These are phyloP conservation scores for Lytechinus variegatus DNA, from an alignment of 35 echinoderm and acorn worm genomes.

Conservation along the genomic window DNA sequence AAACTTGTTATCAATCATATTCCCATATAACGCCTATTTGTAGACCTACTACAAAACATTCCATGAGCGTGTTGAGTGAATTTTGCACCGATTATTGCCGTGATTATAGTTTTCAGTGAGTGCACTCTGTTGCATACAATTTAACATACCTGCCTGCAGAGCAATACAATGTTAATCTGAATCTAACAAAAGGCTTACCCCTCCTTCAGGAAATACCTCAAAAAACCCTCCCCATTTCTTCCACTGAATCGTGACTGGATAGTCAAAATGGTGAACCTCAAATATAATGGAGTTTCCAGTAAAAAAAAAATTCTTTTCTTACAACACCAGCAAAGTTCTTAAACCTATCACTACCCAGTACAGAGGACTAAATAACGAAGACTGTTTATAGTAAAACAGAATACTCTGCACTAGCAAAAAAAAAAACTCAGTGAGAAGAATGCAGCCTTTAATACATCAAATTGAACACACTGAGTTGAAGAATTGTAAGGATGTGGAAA, in stretches of 20 bases:
- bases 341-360: too few species aligned
- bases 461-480: neutral
- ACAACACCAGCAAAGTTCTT: too few species aligned
- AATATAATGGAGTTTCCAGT: neutral
- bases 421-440: neutral
- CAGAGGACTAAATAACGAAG: neutral
- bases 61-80: too few species aligned
- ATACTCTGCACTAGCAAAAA: neutral
- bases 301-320: too few species aligned
- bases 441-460: neutral
- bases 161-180: neutral
- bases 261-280: conserved; percentile 1
- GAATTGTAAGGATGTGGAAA: neutral
- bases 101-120: too few species aligned
- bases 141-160: too few species aligned
- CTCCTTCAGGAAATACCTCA: neutral
- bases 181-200: neutral
- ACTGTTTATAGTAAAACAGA: neutral
- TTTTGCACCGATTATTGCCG: too few species aligned
- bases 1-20: too few species aligned
- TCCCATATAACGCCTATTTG: too few species aligned
- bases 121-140: too few species aligned
- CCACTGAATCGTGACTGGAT: neutral
- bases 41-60: too few species aligned
- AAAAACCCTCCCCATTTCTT: neutral